phyloP scores from a whole-genome alignment of 2,113 vertebrate genomes.

The Loxodonta africana region DNA sequence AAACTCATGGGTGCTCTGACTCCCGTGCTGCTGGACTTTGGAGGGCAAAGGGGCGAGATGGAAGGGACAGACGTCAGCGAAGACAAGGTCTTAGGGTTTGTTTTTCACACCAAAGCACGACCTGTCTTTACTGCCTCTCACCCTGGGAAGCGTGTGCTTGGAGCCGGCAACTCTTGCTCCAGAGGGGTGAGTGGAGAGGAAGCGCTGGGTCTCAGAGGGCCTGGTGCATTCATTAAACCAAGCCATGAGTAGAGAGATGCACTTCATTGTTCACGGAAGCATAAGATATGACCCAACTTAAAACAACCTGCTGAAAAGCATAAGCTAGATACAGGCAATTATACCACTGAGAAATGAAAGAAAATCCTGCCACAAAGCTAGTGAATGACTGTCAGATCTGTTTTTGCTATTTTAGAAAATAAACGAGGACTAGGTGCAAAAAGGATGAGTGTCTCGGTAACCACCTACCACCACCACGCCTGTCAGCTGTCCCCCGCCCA shows the following conservation, averaged over 20 bases:
- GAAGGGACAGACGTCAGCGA: neutral
- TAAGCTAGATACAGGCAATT: slow-evolving; percentile 75
- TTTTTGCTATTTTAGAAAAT: slow-evolving; percentile 85
- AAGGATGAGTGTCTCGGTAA: slow-evolving; percentile 87
- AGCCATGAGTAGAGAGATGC: neutral
- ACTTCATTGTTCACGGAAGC: accelerated
- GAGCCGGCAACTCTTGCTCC: too few relatives aligned
- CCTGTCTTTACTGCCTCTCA: neutral
- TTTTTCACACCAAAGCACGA: neutral
- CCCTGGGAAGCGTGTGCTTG: too few relatives aligned
- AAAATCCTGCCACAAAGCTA: slow-evolving; percentile 77
- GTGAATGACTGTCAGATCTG: slow-evolving; percentile 77
- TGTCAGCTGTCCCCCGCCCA: slow-evolving; percentile 84
- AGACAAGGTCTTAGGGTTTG: neutral
- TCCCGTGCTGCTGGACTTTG: neutral
- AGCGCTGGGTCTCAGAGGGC: neutral
- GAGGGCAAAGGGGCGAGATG: neutral
- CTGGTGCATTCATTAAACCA: accelerated
- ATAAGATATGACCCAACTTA: slow-evolving; percentile 17
- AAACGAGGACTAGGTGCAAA: slow-evolving; percentile 83
- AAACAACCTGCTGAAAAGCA: slow-evolving; percentile 80
- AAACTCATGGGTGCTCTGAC: neutral
- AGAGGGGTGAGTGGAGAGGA: neutral
- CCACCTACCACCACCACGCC: slow-evolving; percentile 84
- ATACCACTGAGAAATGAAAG: slow-evolving; percentile 84